Percentiles rank a stretch among this genome's conserved stretches.
Evolutionary conservation across 1,140 invertebrate species (phyloP).

Genomic region (Philopotamus ludificatus): DNA sequence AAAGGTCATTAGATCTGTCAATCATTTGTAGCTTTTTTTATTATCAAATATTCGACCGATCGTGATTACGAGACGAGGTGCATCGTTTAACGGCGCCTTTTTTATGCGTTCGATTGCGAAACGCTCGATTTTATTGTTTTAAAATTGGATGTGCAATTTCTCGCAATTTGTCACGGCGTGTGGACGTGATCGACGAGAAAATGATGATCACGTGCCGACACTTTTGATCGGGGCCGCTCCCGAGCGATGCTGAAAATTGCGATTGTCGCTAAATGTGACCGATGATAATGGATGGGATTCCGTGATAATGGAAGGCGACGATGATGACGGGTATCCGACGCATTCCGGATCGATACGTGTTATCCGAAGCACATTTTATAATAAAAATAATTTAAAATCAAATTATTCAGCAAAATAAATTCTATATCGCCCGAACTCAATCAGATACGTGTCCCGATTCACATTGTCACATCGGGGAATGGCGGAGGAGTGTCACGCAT

Average conservation of each 20-base stretch:
- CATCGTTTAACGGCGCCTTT: background rate
- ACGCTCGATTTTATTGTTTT: background rate
- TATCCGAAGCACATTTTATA: no score
- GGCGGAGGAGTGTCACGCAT: no score
- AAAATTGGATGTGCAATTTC: background rate
- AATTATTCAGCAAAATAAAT: no score
- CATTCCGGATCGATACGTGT: background rate
- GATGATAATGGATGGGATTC: conserved; percentile 1
- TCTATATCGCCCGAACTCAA: no score
- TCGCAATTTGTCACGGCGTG: background rate
- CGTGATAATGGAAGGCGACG: conserved; percentile 11
- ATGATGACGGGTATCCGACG: background rate
- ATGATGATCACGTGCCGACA: conserved; percentile 14
- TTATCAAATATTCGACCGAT: conserved; percentile 2
- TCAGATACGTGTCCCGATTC: no score
- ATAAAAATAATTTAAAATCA: no score
- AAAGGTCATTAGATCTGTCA: conserved; percentile 27
- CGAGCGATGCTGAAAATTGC: background rate
- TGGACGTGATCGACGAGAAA: conserved; percentile 12
- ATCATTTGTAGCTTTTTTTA: conserved; percentile 13
- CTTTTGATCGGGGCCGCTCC: conserved; percentile 4
- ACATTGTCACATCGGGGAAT: no score
- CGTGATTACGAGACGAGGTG: conserved; percentile 16
- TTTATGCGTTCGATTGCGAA: background rate
- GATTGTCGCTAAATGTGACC: conserved; percentile 16